Base-by-base conservation (phyloP, 2,113 vertebrate genomes). In the Carlito syrichta region DNA sequence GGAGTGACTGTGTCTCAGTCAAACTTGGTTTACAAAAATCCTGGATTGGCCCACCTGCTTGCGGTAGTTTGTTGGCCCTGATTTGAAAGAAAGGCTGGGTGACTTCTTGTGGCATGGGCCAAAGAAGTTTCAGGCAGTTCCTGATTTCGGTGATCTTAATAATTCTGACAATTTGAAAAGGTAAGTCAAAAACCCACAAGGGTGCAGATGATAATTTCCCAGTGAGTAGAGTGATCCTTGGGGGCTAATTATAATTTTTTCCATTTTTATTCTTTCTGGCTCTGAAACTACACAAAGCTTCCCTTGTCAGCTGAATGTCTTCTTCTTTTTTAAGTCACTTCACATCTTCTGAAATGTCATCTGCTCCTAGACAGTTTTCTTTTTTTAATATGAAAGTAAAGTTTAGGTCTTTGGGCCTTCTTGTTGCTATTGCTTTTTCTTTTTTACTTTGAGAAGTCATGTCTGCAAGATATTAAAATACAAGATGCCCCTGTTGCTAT, bases 121-220 rank as follows among this genome's bases (percentile, higher is more conserved):
- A 58, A 40, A 78, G 17, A 86, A 69, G 17, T 71, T 86, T 92
- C 76, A 97, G 60, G 30, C 84, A 71, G 63, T 56, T 93, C 19
- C 9, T 92, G 25, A 69, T 62, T 68, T 82, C 38, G 40, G 2
- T 73, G 50, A 54, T 84, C 14, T 62, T 88, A 52, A 54, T 48
- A 35, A 50, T 89, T 94, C 71, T 73, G 50, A 88, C 23, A 56
- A n/a, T 86, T 96, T 81, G 66, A 86, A 81, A 63, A 83, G 62
- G 19, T 74, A 89, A 76, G 32, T 45, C 14, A 89, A 58, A 68
- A 76, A 69, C 52, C 54, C 8, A 48, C 56, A 3, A 94, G 81
- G 77, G 35, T 94, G 71, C 13, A 40, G 22, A 79, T 63, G 14
- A 14, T 92, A 66, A 52, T 56, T 94, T 91, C 50, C 27, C 54